Percentiles rank a stretch among this genome's conserved stretches.
Evolutionary conservation across 2,888 invertebrate genomes (phyloP).

Genomic region (Salticus scenicus): DNA sequence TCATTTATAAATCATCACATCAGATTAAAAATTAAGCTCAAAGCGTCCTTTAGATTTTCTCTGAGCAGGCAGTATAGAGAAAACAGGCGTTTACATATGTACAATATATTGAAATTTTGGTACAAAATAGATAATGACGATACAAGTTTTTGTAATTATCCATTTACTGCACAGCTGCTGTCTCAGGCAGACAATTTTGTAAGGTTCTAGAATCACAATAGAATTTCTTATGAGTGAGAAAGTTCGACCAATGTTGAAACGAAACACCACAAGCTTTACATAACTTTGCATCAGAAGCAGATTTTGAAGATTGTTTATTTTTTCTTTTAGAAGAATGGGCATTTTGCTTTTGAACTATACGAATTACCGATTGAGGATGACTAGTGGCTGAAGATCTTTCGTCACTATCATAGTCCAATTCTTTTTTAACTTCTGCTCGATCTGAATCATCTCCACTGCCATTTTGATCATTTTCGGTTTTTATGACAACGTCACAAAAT

Average conservation of each 20-base stretch:
- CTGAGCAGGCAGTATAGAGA: not conserved
- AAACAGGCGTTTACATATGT: not conserved
- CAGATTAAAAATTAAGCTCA: slow-evolving; percentile 9
- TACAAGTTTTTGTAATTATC: too few species aligned
- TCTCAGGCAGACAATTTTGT: slow-evolving; percentile 48
- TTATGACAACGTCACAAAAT: slow-evolving; percentile 52
- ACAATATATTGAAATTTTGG: not conserved
- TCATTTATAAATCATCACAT: not conserved
- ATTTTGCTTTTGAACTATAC: slow-evolving; percentile 5
- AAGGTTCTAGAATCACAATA: slow-evolving; percentile 80
- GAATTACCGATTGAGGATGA: slow-evolving; percentile 38
- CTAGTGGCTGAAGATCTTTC: slow-evolving; percentile 1
- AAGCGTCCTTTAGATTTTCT: not conserved
- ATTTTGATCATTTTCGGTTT: slow-evolving; percentile 44
- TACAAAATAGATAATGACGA: not conserved
- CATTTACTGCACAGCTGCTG: slow-evolving; percentile 3
- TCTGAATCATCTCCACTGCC: not conserved
- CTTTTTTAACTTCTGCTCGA: slow-evolving; percentile 18
- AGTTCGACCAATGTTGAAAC: slow-evolving; percentile 92
- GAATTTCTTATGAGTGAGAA: slow-evolving; percentile 95
- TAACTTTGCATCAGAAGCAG: slow-evolving; percentile 80
- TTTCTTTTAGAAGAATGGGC: slow-evolving; percentile 10
- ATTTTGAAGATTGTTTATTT: not conserved
- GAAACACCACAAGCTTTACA: slow-evolving; percentile 97
- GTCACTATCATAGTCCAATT: slow-evolving; percentile 30